A percentile compares a stretch with the other conserved stretches of the same genome.
phyloP scores from a whole-genome alignment of 2,797 vertebrate species.

The Pseudotriccus pelzelni region DNA sequence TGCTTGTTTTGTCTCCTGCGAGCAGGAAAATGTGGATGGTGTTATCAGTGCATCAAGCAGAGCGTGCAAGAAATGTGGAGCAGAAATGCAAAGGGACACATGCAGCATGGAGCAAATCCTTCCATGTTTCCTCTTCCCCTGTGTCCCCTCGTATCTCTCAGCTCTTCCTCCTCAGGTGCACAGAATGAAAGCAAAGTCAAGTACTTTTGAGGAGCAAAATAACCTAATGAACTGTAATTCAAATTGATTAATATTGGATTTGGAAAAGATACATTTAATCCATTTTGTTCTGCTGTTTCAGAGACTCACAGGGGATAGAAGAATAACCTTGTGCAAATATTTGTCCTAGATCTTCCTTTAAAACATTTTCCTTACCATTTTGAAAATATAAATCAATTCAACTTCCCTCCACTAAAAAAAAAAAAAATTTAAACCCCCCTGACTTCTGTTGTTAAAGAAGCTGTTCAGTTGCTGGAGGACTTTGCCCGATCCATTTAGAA shows the following conservation, averaged over 20 bases:
- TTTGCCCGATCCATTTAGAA: conserved; percentile 43
- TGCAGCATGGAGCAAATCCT: background rate
- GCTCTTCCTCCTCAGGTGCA: background rate
- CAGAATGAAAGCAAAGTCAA: background rate
- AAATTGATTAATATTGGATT: conserved; percentile 37
- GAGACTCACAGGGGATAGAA: background rate
- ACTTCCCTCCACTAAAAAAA: background rate
- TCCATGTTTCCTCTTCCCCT: background rate
- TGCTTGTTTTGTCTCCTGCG: background rate
- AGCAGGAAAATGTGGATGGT: background rate
- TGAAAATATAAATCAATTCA: background rate
- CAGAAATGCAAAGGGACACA: background rate
- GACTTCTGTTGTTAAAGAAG: conserved; percentile 29
- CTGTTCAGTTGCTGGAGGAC: conserved; percentile 50
- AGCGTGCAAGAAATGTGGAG: background rate
- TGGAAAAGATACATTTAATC: conserved; percentile 22
- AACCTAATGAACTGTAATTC: background rate
- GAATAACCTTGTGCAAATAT: background rate
- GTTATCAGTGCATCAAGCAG: background rate
- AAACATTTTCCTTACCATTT: background rate
- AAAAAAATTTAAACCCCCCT: accelerated
- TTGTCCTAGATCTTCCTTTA: conserved; percentile 9
- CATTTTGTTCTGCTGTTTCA: background rate
- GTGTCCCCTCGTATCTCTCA: background rate
- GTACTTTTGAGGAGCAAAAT: background rate